A percentile compares a stretch with the other conserved stretches of the same genome.
Evolutionary conservation across 2,113 vertebrate species (phyloP).

Genomic region (Vireo altiloquus): DNA sequence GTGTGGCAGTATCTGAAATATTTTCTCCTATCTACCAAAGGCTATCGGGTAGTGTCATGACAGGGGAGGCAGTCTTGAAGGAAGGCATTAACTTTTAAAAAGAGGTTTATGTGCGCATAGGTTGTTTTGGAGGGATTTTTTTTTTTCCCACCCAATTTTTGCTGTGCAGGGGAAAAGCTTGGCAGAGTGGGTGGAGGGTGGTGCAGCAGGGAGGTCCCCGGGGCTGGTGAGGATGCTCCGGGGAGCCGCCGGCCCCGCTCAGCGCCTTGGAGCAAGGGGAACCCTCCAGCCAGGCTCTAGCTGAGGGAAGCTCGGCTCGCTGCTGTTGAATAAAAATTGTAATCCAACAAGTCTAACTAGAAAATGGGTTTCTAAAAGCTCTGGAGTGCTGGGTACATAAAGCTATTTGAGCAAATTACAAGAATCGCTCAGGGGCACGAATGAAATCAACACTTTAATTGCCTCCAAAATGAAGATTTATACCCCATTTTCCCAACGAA

Average conservation of each 20-base stretch:
- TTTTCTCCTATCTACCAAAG: neutral
- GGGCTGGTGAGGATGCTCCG: neutral
- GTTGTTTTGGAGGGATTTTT: neutral
- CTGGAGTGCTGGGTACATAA: conserved; percentile 87
- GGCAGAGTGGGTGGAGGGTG: neutral
- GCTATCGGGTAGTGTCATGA: neutral
- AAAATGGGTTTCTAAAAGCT: conserved; percentile 87
- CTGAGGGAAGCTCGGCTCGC: conserved; percentile 17
- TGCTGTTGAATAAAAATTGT: conserved; percentile 72
- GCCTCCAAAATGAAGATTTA: conserved; percentile 95
- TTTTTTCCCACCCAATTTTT: neutral
- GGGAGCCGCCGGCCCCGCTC: neutral
- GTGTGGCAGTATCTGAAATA: neutral
- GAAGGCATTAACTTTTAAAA: neutral
- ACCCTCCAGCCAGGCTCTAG: neutral
- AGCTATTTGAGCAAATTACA: conserved; percentile 90
- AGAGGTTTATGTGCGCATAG: neutral
- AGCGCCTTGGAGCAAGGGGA: neutral
- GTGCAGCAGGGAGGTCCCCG: neutral
- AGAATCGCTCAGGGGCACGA: conserved; percentile 87
- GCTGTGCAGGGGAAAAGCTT: neutral
- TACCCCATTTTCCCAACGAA: conserved; percentile 87
- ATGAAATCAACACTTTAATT: conserved; percentile 96
- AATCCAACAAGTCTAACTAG: conserved; percentile 83
- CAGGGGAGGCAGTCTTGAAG: neutral